Percentiles rank a stretch among this genome's conserved stretches.
Conservation (phyloP, 1,140 invertebrate species). For the Drosophila parvula region DNA sequence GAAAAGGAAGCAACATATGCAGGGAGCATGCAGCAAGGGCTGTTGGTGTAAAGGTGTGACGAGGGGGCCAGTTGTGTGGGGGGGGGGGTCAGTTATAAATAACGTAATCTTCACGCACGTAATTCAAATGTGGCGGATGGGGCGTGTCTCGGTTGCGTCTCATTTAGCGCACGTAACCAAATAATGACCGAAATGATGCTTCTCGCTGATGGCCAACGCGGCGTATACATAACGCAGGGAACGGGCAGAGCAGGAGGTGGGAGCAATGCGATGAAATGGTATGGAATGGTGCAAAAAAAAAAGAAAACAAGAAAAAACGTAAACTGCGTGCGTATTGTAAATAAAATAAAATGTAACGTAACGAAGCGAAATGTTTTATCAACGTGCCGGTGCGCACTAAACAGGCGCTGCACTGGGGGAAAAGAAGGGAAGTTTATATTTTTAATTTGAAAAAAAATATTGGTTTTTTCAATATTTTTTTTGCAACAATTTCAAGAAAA, state of each 20-base stretch:
- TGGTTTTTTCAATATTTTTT: too few species aligned
- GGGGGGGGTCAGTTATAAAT: slow-evolving; percentile 65
- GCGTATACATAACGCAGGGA: slow-evolving; percentile 48
- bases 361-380: slow-evolving; percentile 79
- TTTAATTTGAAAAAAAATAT: neutral
- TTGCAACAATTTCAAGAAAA: too few species aligned
- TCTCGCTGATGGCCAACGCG: slow-evolving; percentile 63
- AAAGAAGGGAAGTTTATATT: neutral
- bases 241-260: neutral
- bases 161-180: slow-evolving; percentile 81
- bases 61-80: too few species aligned
- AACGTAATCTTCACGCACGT: slow-evolving; percentile 81
- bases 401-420: slow-evolving; percentile 24
- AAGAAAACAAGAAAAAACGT: slow-evolving; percentile 9
- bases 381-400: slow-evolving; percentile 77
- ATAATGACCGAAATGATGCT: slow-evolving; percentile 81
- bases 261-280: slow-evolving; percentile 12
- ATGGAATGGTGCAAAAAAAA: slow-evolving; percentile 9
- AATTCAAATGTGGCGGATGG: slow-evolving; percentile 70
- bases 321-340: slow-evolving; percentile 68
- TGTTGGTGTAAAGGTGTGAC: neutral
- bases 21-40: neutral
- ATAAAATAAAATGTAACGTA: slow-evolving; percentile 74
- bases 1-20: slow-evolving; percentile 53
- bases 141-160: slow-evolving; percentile 65